Evolutionary conservation across 1,140 invertebrate genomes (phyloP).

Genomic region (Palaemon carinicauda): DNA sequence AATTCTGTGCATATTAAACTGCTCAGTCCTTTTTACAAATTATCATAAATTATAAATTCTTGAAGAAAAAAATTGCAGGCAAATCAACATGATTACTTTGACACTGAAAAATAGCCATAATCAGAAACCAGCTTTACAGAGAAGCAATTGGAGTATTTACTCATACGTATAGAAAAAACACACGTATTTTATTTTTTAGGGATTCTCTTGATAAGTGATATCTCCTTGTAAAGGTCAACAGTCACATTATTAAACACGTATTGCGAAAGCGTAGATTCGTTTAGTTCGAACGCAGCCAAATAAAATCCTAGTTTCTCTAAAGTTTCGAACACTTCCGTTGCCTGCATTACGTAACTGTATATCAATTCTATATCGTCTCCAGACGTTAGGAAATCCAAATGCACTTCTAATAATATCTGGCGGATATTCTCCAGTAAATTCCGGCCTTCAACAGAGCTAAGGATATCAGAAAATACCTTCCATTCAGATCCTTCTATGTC

Average conservation of each 20-base stretch:
- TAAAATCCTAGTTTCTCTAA: conserved; percentile 16
- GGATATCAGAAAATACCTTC: conserved; percentile 11
- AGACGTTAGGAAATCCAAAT: conserved; percentile 21
- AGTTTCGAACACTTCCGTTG: neutral
- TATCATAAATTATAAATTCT: too few relatives aligned
- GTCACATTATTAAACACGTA: neutral
- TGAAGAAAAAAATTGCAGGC: too few relatives aligned
- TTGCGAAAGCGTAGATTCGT: neutral
- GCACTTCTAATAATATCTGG: conserved; percentile 38
- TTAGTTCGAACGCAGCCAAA: conserved; percentile 25
- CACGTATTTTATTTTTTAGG: too few relatives aligned
- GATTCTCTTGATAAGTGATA: conserved; percentile 12
- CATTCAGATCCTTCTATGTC: conserved; percentile 40
- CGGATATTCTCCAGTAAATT: neutral
- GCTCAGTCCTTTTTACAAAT: too few relatives aligned
- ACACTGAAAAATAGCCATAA: too few relatives aligned
- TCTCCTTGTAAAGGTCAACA: conserved; percentile 9
- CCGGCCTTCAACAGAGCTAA: neutral
- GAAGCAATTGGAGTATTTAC: too few relatives aligned
- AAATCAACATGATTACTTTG: too few relatives aligned
- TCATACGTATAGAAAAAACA: too few relatives aligned
- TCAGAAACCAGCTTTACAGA: too few relatives aligned
- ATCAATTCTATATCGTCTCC: neutral
- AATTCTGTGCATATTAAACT: too few relatives aligned
- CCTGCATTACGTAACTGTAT: neutral